These are phyloP conservation scores for Reinhardtius hippoglossoides DNA, from an alignment of 2,113 vertebrate species.

Conservation along the genomic window DNA sequence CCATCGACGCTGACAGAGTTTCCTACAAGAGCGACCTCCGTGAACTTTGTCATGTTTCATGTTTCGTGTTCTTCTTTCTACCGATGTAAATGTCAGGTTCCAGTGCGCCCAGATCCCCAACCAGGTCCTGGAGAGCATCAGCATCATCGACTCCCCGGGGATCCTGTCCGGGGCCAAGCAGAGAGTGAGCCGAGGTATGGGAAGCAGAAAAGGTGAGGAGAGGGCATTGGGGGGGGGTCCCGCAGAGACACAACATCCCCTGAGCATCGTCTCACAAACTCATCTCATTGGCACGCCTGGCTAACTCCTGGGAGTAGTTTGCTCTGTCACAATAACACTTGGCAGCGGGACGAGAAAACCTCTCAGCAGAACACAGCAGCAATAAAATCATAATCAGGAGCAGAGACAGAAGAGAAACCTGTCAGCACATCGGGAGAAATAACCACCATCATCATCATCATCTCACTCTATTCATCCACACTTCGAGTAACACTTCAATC, in stretches of 20 bases:
- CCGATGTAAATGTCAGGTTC: slow-evolving; percentile 79
- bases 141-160: slow-evolving; percentile 90
- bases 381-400: slow-evolving; percentile 40
- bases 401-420: slow-evolving; percentile 33
- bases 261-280: slow-evolving; percentile 54
- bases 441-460: slow-evolving; percentile 36
- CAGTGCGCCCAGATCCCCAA: slow-evolving; percentile 92
- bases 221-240: slow-evolving; percentile 43
- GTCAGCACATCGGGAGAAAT: slow-evolving; percentile 53
- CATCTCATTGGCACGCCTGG: slow-evolving; percentile 63
- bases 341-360: slow-evolving; percentile 33
- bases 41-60: slow-evolving; percentile 2
- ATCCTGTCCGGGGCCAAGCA: slow-evolving; percentile 93
- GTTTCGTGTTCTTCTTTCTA: neutral
- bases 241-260: slow-evolving; percentile 51
- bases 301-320: slow-evolving; percentile 67
- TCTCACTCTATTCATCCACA: slow-evolving; percentile 38
- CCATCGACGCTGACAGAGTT: neutral
- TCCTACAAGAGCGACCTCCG: neutral
- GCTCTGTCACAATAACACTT: slow-evolving; percentile 62
- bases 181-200: slow-evolving; percentile 90
- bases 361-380: slow-evolving; percentile 31
- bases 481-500: slow-evolving; percentile 39
- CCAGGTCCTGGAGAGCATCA: slow-evolving; percentile 93
- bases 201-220: slow-evolving; percentile 70